phyloP scores from a whole-genome alignment of 2,797 vertebrate genomes.

The Nannoperca obscura region DNA sequence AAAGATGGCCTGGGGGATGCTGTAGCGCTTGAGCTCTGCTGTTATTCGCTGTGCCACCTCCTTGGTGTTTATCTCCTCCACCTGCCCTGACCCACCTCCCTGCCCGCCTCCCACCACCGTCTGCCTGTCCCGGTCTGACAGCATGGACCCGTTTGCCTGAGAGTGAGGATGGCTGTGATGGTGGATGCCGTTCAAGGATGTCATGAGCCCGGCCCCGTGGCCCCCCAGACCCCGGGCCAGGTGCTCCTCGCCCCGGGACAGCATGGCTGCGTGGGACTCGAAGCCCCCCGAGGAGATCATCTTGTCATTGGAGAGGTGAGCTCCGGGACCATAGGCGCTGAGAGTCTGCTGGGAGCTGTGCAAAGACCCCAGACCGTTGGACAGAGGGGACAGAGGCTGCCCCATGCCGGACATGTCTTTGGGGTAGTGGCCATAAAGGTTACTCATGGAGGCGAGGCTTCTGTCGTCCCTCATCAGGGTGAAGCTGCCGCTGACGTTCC shows the following conservation, averaged over 20 bases:
- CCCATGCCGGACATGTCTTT: slow-evolving; percentile 96
- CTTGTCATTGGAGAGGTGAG: slow-evolving; percentile 94
- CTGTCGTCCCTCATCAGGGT: slow-evolving; percentile 95
- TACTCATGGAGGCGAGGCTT: slow-evolving; percentile 94
- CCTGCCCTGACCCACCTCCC: slow-evolving; percentile 89
- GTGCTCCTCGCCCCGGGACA: slow-evolving; percentile 93
- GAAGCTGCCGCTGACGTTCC: slow-evolving; percentile 95
- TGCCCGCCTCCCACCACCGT: slow-evolving; percentile 86
- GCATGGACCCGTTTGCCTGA: slow-evolving; percentile 88
- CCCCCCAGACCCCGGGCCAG: slow-evolving; percentile 91
- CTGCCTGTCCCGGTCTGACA: slow-evolving; percentile 91
- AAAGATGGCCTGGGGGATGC: slow-evolving; percentile 99
- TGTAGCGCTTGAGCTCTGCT: slow-evolving; percentile 97
- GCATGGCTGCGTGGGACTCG: slow-evolving; percentile 94
- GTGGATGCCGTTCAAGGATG: slow-evolving; percentile 90
- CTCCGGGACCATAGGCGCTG: slow-evolving; percentile 91
- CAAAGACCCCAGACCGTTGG: slow-evolving; percentile 92
- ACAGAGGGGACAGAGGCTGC: slow-evolving; percentile 92
- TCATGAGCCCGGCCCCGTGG: slow-evolving; percentile 90
- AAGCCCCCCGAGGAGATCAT: slow-evolving; percentile 94
- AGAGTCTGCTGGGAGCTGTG: slow-evolving; percentile 93
- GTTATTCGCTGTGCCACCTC: slow-evolving; percentile 98
- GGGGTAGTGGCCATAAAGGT: slow-evolving; percentile 95
- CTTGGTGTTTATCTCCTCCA: slow-evolving; percentile 98
- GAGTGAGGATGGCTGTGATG: slow-evolving; percentile 90